These are phyloP conservation scores for Dysidea cf. avara DNA, from an alignment of 37 sponge, comb jelly and placozoan species.

Conservation along the genomic window DNA sequence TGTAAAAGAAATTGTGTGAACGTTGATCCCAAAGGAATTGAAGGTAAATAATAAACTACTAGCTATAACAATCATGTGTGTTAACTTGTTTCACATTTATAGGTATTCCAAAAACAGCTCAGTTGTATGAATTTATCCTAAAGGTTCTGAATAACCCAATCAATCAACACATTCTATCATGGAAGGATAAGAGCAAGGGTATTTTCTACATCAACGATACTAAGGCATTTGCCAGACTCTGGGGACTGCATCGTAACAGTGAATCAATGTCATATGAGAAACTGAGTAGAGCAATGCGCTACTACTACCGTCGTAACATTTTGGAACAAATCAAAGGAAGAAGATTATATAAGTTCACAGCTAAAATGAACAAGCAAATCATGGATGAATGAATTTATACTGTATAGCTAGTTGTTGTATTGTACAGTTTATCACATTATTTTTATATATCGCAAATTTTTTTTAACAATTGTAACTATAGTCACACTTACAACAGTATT, in stretches of 20 bases:
- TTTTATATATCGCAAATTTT: background rate
- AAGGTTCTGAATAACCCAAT: slow-evolving; percentile 66
- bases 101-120: slow-evolving; percentile 73
- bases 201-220: slow-evolving; percentile 79
- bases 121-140: slow-evolving; percentile 79
- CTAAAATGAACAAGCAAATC: slow-evolving; percentile 47
- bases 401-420: background rate
- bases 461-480: no score
- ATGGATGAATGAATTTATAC: no score
- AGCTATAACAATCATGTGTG: no score
- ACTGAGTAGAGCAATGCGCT: slow-evolving; percentile 73
- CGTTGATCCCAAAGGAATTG: no score
- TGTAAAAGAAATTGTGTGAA: no score
- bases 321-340: slow-evolving; percentile 77
- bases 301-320: slow-evolving; percentile 77
- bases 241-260: slow-evolving; percentile 78
- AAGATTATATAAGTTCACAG: slow-evolving; percentile 67
- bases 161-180: slow-evolving; percentile 69
- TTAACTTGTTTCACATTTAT: background rate
- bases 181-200: slow-evolving; percentile 77
- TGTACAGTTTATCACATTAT: background rate
- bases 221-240: slow-evolving; percentile 72
- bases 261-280: slow-evolving; percentile 79
- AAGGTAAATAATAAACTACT: no score
- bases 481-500: background rate